Conservation (phyloP, 2,797 vertebrate genomes). For the Enteromius radiatus region DNA sequence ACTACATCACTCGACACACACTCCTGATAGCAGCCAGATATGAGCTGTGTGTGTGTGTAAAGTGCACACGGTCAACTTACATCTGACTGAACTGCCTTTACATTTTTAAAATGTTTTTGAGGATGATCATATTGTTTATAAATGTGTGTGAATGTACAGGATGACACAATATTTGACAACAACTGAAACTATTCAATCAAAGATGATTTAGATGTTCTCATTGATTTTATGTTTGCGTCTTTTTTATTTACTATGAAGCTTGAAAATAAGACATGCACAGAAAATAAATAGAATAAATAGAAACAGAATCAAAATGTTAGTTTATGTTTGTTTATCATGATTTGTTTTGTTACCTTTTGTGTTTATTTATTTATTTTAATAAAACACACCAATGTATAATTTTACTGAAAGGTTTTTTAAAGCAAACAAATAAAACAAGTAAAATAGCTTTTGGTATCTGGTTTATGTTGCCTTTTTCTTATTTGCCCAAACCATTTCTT, state of each 20-base stretch:
- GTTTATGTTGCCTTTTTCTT: background rate
- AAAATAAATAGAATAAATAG: background rate
- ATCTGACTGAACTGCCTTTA: background rate
- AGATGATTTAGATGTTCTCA: background rate
- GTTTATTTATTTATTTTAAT: background rate
- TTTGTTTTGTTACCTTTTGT: background rate
- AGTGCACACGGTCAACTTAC: background rate
- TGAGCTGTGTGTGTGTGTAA: constrained; percentile 57
- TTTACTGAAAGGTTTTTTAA: background rate
- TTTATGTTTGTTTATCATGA: background rate
- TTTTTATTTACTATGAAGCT: background rate
- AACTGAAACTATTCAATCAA: background rate
- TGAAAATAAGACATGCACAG: background rate
- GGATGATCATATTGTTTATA: background rate
- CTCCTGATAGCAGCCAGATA: constrained; percentile 70
- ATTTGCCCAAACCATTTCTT: background rate
- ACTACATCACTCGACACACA: constrained; percentile 75
- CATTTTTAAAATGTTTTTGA: background rate
- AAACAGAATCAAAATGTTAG: background rate
- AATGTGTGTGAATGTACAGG: background rate
- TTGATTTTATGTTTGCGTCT: background rate
- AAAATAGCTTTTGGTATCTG: background rate
- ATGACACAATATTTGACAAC: background rate
- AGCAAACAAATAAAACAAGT: no score
- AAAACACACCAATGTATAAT: background rate